Conservation (phyloP, 2,797 vertebrate genomes). For the Craterocephalus amniculus region DNA sequence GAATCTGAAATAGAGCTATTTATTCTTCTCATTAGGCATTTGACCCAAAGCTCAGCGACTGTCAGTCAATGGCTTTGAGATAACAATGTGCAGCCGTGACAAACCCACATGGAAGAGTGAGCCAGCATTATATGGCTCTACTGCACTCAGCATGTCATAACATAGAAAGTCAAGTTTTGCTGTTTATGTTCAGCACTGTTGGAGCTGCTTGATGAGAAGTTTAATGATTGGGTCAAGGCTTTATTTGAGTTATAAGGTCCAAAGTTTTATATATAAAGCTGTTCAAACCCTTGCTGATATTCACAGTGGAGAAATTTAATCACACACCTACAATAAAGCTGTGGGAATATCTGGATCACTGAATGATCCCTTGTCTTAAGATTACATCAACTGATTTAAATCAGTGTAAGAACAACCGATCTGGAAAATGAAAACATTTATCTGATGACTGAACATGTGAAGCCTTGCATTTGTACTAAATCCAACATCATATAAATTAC, state of each 20-base stretch:
- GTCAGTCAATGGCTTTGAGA: constrained; percentile 61
- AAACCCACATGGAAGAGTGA: constrained; percentile 64
- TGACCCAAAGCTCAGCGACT: constrained; percentile 43
- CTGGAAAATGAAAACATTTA: background rate
- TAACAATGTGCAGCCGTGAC: constrained; percentile 53
- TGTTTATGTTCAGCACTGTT: constrained; percentile 1
- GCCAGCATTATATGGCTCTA: constrained; percentile 45
- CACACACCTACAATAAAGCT: constrained; percentile 6
- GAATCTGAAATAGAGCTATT: constrained; percentile 43
- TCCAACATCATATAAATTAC: background rate
- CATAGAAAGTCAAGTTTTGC: background rate
- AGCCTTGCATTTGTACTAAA: background rate
- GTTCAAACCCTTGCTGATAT: background rate
- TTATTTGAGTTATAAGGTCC: background rate
- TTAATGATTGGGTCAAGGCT: background rate
- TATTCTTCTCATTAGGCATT: constrained; percentile 50
- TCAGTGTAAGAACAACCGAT: background rate
- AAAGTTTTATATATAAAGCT: background rate
- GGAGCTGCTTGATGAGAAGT: background rate
- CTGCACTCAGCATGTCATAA: constrained; percentile 15
- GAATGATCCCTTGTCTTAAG: background rate
- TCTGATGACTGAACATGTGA: background rate
- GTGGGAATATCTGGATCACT: constrained; percentile 27
- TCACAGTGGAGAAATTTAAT: background rate
- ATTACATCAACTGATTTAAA: background rate